A percentile compares a stretch with the other conserved stretches of the same genome.
Evolutionary conservation across 2,113 vertebrate genomes (phyloP).

Genomic region (Mungos mungo): DNA sequence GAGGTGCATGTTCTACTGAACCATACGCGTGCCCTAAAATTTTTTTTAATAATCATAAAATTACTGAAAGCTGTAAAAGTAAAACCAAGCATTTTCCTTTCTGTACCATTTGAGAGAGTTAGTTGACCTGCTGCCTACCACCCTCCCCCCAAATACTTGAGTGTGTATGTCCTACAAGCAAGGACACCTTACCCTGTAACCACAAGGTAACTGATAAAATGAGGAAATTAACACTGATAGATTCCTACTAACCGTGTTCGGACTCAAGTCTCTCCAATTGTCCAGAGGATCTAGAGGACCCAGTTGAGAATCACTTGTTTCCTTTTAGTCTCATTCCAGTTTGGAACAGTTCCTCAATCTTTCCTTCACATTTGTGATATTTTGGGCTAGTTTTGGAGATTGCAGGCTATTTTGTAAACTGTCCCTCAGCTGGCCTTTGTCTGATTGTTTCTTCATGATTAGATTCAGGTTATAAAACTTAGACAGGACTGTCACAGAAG

Average conservation of each 20-base stretch:
- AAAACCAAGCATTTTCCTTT: not conserved
- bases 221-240: not conserved
- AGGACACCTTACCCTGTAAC: not conserved
- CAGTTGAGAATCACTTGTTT: not conserved
- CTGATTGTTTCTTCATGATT: not conserved
- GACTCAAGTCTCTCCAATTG: not conserved
- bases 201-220: not conserved
- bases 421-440: not conserved
- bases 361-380: not conserved
- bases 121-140: too few relatives aligned
- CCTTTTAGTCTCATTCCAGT: not conserved
- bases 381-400: not conserved
- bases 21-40: too few relatives aligned
- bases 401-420: not conserved
- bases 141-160: accelerated
- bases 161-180: not conserved
- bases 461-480: not conserved
- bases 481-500: not conserved
- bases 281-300: not conserved
- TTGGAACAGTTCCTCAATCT: not conserved
- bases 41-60: not conserved
- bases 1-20: too few relatives aligned
- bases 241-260: not conserved
- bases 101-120: not conserved
- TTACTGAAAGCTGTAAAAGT: not conserved